Base-by-base conservation (phyloP, 2,888 invertebrate species). In the Malthinus flaveolus region DNA sequence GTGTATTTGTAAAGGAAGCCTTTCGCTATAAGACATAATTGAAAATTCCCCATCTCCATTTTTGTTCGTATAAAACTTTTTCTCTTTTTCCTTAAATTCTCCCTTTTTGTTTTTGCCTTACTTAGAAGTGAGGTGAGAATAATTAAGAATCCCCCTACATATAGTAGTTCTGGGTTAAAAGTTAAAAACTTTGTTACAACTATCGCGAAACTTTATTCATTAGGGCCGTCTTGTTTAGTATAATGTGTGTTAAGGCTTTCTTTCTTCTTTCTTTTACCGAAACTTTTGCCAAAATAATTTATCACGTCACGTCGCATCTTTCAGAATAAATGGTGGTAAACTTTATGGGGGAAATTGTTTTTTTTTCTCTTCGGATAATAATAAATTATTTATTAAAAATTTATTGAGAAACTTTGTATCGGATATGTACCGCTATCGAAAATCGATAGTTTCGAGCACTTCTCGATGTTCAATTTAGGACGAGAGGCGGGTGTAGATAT, bases 151-250 rank as follows among this genome's bases (percentile, higher is more conserved):
- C 5, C 23, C 23, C 23, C 23, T 3, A 23, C 23, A 23, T 23
- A n/a, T n/a, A n/a, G n/a, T n/a, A 23, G 23, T 23, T 23, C 5
- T 23, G 23, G 23, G 23, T 23, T 23, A 23, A 23, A 39, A 39
- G 23, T 2, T 23, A 3, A 23, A 23, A 39, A 39, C 15, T 39
- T 39, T 45, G 45, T 45, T 32, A 45, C 13, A 45, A 23, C 32
- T 45, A 32, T 23, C 23, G 23, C 23, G 23, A 23, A 23, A 23
- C 13, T 49, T 36, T 49, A 37, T 47, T 32, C 37, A 31, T 31
- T 53, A 47, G 42, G 50, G 37, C 47, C 47, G 45, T 13, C 46
- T 53, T 53, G 46, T 53, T 46, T 37, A 32, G 32, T 32, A 47
- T 53, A 53, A 53, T 53, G 37, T 53, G 23, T 23, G 23, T 11